phyloP scores from a whole-genome alignment of 2,797 vertebrate species.

The Tiaroga cobitis region DNA sequence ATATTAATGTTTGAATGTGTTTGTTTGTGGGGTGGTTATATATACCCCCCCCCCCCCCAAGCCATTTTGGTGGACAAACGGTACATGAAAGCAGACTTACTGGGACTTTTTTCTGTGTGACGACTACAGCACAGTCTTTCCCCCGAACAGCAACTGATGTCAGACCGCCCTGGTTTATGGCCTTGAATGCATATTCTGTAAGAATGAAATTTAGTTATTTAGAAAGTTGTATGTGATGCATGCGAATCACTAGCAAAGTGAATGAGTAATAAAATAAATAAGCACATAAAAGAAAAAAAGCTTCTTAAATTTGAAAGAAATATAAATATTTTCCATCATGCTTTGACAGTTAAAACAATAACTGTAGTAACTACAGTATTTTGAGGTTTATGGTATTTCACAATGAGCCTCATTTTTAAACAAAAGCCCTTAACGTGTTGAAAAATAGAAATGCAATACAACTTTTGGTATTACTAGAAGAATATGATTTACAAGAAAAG shows the following conservation, averaged over 20 bases:
- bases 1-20: background rate
- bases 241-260: background rate
- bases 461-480: background rate
- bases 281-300: background rate
- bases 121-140: conserved; percentile 95
- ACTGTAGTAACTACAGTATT: background rate
- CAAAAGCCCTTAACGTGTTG: too few relatives aligned
- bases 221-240: background rate
- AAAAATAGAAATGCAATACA: background rate
- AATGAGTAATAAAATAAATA: too few relatives aligned
- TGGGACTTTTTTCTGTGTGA: conserved; percentile 99
- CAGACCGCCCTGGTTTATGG: conserved; percentile 97
- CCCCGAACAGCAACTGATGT: conserved; percentile 97
- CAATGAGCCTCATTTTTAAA: background rate
- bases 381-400: background rate
- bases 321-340: too few relatives aligned
- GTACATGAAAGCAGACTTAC: conserved; percentile 75
- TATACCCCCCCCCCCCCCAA: background rate
- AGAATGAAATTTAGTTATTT: background rate
- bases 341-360: background rate
- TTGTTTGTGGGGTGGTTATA: background rate
- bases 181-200: conserved; percentile 98
- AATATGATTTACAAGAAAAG: background rate
- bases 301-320: background rate
- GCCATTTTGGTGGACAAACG: background rate